Evolutionary conservation across 2,888 invertebrate genomes (phyloP), one percentile per base, ranked within the genome.

Genomic region (Cheiracanthium punctorium): DNA sequence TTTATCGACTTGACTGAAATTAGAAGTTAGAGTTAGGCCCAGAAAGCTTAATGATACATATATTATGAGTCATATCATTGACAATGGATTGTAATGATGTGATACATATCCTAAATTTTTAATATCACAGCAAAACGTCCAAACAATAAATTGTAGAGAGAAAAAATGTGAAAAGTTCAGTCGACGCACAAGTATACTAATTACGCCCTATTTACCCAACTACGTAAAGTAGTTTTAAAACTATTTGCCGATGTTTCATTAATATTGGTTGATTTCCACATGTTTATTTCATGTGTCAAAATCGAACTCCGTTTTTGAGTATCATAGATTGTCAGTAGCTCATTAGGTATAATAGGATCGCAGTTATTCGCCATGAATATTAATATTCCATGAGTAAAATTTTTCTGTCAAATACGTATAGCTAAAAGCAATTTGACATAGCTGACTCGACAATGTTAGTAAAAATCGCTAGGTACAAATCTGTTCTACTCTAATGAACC

Each of bases 101-200:
- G 84, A 84, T 73, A 84, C 84, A 84, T 84, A 84, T 84, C 84
- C 84, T 73, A 84, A 84, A 84, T 84, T 84, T 84, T 84, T 84
- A 84, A 84, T 84, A 84, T 84, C 84, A 84, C 73, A 79, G 79
- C 52, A 69, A 84, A 73, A 84, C 84, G 84, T 84, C 84, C 84
- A 84, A 84, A 79, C 73, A 69, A 48, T 73, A 72, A 84, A 79
- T 73, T 73, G 84, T 79, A 74, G 79, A 52, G 71, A 76, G 67
- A 29, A 77, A 84, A 76, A 64, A 67, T 30, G 69, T 79, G 77
- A 41, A 82, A 82, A 48, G 82, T 52, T 82, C 77, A 67, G 77
- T 79, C 74, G 84, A 84, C 84, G 84, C 84, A 84, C 84, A 84
- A 84, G 73, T 82, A 79, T 65, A 65, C 32, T 79, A 69, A 73